A percentile compares a stretch with the other conserved stretches of the same genome.
These are phyloP conservation scores for Ctenopoma kingsleyae DNA, from an alignment of 2,797 vertebrate genomes.

Conservation along the genomic window DNA sequence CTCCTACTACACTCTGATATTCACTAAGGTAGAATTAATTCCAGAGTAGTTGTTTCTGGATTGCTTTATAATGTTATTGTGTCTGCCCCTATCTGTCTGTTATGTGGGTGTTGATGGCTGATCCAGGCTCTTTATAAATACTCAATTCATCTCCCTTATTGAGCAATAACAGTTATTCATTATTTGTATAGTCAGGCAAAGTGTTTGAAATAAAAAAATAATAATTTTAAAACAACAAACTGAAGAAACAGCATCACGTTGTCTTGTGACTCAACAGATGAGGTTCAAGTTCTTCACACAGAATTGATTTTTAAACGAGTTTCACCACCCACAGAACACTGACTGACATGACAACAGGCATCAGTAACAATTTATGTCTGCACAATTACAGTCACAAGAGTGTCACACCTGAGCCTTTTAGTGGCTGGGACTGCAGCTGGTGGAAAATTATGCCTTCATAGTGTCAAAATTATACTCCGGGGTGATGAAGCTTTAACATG, in stretches of 20 bases:
- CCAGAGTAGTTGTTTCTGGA: conserved; percentile 14
- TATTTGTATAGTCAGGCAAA: background rate
- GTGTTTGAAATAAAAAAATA: conserved; percentile 2
- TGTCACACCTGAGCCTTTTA: conserved; percentile 49
- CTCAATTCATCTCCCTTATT: conserved; percentile 29
- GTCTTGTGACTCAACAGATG: conserved; percentile 25
- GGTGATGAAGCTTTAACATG: conserved; percentile 14
- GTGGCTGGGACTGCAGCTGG: conserved; percentile 32
- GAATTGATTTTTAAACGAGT: conserved; percentile 29
- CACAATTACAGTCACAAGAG: conserved; percentile 27
- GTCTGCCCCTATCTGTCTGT: background rate
- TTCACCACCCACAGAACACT: background rate
- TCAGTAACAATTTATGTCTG: conserved; percentile 31
- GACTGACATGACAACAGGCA: conserved; percentile 13
- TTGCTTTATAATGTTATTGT: conserved; percentile 20
- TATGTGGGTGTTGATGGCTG: conserved; percentile 17
- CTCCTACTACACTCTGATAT: background rate
- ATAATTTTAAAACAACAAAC: background rate
- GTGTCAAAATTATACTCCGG: conserved; percentile 38
- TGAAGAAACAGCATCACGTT: background rate
- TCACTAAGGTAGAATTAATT: conserved; percentile 20
- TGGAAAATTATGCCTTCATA: conserved; percentile 36
- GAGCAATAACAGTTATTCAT: conserved; percentile 25
- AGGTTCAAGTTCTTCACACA: conserved; percentile 11
- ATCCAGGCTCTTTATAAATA: conserved; percentile 35